Evolutionary conservation across 2,797 vertebrate species (phyloP).

Genomic region (Coccyzus lansbergi): DNA sequence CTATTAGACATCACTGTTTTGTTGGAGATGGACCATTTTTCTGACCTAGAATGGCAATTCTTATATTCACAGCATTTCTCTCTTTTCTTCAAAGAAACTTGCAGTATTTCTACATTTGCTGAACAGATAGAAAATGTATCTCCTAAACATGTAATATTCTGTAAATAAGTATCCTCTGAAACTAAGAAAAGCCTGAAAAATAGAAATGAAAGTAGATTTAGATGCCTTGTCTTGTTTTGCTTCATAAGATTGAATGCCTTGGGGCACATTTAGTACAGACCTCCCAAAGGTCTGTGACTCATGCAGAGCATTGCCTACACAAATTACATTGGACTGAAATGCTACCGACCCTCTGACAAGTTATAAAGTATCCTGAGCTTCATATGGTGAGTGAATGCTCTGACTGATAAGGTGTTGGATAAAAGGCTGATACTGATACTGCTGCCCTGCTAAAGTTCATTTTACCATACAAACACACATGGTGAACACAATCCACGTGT

Average conservation of each 20-base stretch:
- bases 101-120: neutral
- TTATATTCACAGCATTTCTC: neutral
- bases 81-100: neutral
- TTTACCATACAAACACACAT: neutral
- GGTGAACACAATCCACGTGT: neutral
- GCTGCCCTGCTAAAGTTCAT: neutral
- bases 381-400: neutral
- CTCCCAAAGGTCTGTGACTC: neutral
- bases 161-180: neutral
- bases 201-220: neutral
- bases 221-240: neutral
- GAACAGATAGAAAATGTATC: neutral
- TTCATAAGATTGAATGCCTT: neutral
- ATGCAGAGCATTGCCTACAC: neutral
- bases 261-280: neutral
- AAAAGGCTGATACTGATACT: neutral
- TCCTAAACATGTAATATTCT: neutral
- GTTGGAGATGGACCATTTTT: neutral
- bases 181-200: neutral
- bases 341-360: neutral
- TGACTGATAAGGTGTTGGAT: neutral
- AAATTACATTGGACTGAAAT: neutral
- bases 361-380: neutral
- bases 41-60: neutral
- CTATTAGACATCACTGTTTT: neutral